phyloP scores from a whole-genome alignment of 2,113 vertebrate genomes.

The Nestor notabilis region DNA sequence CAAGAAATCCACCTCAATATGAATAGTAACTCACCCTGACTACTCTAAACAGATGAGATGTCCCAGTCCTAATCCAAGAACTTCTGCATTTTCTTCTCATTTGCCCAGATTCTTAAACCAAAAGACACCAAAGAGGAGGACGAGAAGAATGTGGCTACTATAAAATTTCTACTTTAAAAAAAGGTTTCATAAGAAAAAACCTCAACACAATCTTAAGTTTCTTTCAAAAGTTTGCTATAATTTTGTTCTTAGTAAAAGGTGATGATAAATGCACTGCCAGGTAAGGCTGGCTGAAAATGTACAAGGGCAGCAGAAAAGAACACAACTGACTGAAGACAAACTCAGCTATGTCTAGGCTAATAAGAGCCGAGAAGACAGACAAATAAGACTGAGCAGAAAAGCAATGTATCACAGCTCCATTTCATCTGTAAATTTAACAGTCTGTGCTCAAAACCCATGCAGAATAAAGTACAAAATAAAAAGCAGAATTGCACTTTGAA shows the following conservation, averaged over 20 bases:
- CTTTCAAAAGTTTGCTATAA: not conserved
- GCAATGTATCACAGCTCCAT: not conserved
- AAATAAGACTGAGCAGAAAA: not conserved
- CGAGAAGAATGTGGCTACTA: not conserved
- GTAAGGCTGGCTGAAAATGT: not conserved
- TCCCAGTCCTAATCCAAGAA: not conserved
- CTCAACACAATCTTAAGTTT: not conserved
- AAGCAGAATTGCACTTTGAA: not conserved
- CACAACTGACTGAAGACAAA: not conserved
- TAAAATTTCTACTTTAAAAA: not conserved
- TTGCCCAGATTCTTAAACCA: not conserved
- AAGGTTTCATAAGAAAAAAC: not conserved
- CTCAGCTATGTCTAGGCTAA: not conserved
- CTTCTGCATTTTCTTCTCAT: not conserved
- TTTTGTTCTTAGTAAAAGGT: not conserved
- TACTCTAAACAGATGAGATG: not conserved
- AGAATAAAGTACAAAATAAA: not conserved
- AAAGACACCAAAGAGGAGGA: not conserved
- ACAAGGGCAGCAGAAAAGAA: not conserved
- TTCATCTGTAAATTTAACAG: not conserved
- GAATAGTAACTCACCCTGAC: rapidly evolving
- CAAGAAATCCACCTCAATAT: not conserved
- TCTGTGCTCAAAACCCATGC: not conserved
- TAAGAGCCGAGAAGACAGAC: not conserved
- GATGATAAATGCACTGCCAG: not conserved